Base-by-base conservation (phyloP, 2,797 vertebrate species). In the Gephyroberyx darwinii region DNA sequence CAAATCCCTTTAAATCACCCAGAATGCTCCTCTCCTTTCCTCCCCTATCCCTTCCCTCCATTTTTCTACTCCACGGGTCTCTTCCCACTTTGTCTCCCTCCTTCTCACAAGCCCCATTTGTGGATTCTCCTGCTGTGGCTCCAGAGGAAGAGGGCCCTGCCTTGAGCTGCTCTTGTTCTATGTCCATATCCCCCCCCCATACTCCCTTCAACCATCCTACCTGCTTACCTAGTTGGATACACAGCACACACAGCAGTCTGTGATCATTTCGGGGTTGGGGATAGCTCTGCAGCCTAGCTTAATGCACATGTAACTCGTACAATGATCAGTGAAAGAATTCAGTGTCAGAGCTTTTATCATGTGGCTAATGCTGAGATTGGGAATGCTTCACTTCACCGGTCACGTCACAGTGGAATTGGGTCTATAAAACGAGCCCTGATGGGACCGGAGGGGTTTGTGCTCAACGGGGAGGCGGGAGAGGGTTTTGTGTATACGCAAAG, bases 371-470 rank as follows among this genome's bases (percentile, higher is more conserved):
- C 83, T 82, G 74, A 83, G 78, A 86, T 86, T 37, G 37, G 82
- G 89, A 76, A 84, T 87, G 80, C 86, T 86, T 85, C 63, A 79
- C 83, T 75, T 67, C 83, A 81, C 55, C 57, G 55, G 64, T 83
- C 77, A 72, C 82, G 86, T 83, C 13, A 50, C 78, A 77, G 87
- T 5, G 4, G 77, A 30, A 50, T 67, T 19, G 7, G 6, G 59
- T 52, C 67, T 31, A 51, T 81, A 65, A 80, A 80, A 75, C 19
- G 0, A 78, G 78, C 75, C 71, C 59, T 14, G 0, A 68, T 53
- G 54, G 70, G 75, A 81, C 20, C 41, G 5, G 37, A 30, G 71
- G 64, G 26, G 26, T n/a, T 39, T 20, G 16, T 35, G 6, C 72
- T 73, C 43, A 47, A 3, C 53, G 61, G 26, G 5, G 26, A 37